Conservation (phyloP, 2,888 invertebrate genomes). For the Neria commutata region DNA sequence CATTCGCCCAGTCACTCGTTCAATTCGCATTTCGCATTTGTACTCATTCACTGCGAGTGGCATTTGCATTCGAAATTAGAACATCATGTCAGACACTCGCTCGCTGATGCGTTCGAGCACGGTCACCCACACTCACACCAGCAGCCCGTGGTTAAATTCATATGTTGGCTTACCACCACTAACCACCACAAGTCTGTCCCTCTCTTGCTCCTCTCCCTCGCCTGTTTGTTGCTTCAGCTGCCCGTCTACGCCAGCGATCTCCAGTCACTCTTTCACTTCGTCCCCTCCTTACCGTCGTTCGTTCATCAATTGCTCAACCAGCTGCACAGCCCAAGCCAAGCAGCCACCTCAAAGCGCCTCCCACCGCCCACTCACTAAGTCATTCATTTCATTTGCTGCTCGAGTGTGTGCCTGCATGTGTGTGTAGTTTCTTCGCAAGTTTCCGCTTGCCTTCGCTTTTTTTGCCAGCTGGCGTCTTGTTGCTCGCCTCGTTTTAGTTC, state of each 20-base stretch:
- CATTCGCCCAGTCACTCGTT: slow-evolving; percentile 10
- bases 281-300: background rate
- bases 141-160: no score
- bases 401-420: background rate
- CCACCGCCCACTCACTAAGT: no score
- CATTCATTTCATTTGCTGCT: background rate
- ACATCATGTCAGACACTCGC: slow-evolving; percentile 1
- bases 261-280: background rate
- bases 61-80: slow-evolving; percentile 29
- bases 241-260: background rate
- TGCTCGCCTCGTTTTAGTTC: background rate
- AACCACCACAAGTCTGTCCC: no score
- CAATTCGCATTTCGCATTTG: slow-evolving; percentile 10
- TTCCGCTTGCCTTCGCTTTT: background rate
- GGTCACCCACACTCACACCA: background rate
- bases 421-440: background rate
- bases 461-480: background rate
- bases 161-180: no score
- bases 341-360: no score
- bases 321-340: background rate
- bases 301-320: background rate
- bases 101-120: background rate
- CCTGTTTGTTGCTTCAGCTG: background rate
- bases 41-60: slow-evolving; percentile 13
- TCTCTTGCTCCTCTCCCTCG: no score